Evolutionary conservation across 2,113 vertebrate genomes (phyloP), one percentile per base, ranked within the genome.

Genomic region (Polypterus bichir): DNA sequence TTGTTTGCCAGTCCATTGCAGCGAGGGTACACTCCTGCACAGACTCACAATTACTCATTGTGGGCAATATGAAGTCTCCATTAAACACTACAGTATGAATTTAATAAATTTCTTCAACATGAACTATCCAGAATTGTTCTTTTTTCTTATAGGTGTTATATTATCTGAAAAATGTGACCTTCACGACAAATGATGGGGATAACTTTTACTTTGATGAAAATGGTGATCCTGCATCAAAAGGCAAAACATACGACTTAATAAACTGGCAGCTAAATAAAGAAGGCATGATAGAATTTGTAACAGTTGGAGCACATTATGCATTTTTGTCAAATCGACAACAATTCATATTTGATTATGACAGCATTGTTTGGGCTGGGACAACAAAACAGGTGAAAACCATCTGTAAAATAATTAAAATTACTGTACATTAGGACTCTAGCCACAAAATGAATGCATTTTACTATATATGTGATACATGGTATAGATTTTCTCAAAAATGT

Each of bases 341-440:
- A 44, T 48, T 64, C 7, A 44, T 5, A 47, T 9, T 64, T 46
- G 59, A 64, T 49, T 9, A 10, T 4, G 6, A 48, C 5, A 27
- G 11, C 7, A 59, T 64, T 10, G 49, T 52, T 10, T 64, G 63
- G 63, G 44, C 9, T 11, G 47, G 11, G 44, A 48, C 27, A 57
- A 65, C 72, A 6, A 11, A 60, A 76, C 52, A 63, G 52, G 71
- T 3, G 6, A 10, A 7, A 10, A 10, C 46, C 48, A 7, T 44
- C 44, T 48, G 4, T 47, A 53, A 44, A 48, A 27, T 27, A 27
- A 27, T 27, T 27, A 1, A 27, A 27, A 27, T 27, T 27, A 27
- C 27, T 27, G 27, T 27, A 27, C 27, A 27, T 27, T 27, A 27
- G 27, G 27, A 27, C 27, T 27, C 27, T 27, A 27, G 27, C 2